Evolutionary conservation across 2,888 invertebrate genomes (phyloP).

Genomic region (Chalcis sispes): DNA sequence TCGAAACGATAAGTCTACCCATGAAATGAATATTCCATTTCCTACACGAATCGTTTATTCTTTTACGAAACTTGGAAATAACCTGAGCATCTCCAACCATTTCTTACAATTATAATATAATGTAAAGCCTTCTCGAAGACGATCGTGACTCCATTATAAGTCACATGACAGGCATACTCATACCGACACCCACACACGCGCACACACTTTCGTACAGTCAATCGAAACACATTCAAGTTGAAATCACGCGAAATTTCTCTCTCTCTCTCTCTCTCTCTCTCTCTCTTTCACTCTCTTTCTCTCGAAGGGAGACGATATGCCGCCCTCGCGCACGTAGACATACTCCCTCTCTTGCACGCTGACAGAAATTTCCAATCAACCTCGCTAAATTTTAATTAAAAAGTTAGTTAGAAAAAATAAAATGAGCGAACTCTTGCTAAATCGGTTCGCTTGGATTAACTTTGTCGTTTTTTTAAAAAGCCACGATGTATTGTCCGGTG

Average conservation of each 20-base stretch:
- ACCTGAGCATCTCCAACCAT: conserved; percentile 3
- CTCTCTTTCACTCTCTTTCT: neutral
- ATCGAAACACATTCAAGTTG: conserved; percentile 9
- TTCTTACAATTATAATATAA: conserved; percentile 39
- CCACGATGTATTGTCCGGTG: too few species aligned
- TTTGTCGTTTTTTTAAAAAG: neutral
- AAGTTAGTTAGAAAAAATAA: conserved; percentile 26
- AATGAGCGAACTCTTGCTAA: neutral
- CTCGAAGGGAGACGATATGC: neutral
- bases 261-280: too few species aligned
- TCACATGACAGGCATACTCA: neutral
- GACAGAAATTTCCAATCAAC: conserved; percentile 42
- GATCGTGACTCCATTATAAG: conserved; percentile 47
- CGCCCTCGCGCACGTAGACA: too few species aligned
- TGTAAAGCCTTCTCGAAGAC: conserved; percentile 18
- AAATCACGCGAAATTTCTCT: conserved; percentile 40
- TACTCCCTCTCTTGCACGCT: neutral
- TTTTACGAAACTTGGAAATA: conserved; percentile 16
- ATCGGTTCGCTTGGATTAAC: neutral
- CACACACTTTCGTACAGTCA: conserved; percentile 10
- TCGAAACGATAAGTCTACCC: too few species aligned
- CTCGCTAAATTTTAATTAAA: conserved; percentile 39
- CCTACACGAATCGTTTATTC: conserved; percentile 4
- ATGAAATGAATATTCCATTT: conserved; percentile 20
- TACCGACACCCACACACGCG: neutral